Conservation (phyloP, 2,888 invertebrate genomes). For the Invenusta paracnida region DNA sequence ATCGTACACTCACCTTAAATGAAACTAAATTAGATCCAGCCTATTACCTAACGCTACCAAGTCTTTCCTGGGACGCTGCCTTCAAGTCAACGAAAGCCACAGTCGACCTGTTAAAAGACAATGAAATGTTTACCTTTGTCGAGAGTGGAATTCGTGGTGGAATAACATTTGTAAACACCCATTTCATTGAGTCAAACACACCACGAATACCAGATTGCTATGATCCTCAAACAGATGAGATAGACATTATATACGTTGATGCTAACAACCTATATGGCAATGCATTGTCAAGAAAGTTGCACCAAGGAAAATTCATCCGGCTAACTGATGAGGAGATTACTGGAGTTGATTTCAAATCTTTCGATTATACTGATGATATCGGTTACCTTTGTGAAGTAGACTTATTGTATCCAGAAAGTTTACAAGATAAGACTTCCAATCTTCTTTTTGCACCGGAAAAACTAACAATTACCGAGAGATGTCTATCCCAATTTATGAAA, state of each 20-base stretch:
- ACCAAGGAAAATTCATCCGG: no score
- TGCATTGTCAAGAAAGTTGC: neutral
- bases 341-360: no score
- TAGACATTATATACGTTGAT: neutral
- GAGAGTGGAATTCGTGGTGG: neutral
- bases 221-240: neutral
- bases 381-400: no score
- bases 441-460: no score
- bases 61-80: neutral
- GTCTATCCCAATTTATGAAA: neutral
- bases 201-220: neutral
- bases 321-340: no score
- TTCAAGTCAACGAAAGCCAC: neutral
- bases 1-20: neutral
- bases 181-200: neutral
- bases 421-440: no score
- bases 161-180: neutral
- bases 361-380: no score
- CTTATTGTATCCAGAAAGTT: no score
- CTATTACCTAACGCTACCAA: neutral
- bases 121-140: neutral
- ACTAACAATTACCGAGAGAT: no score
- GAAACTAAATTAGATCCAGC: neutral
- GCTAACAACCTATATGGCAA: neutral
- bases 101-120: neutral